A percentile compares a stretch with the other conserved stretches of the same genome.
These are phyloP conservation scores for Saccostrea echinata DNA, from an alignment of 1,140 invertebrate species.

Conservation along the genomic window DNA sequence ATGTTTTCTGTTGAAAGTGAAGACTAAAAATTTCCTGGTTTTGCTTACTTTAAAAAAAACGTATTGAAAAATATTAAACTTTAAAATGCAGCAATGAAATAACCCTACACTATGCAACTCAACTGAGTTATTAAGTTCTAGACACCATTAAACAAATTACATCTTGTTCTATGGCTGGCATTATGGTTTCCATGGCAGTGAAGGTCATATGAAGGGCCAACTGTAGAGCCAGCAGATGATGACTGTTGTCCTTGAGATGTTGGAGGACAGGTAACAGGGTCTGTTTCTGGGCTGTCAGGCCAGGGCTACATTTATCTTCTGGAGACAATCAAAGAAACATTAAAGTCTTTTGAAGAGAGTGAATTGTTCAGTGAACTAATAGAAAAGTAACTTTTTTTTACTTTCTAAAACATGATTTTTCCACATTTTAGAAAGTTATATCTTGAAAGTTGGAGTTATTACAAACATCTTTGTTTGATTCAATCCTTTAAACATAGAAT, in stretches of 20 bases:
- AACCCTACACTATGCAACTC: too few relatives aligned
- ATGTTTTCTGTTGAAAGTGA: neutral
- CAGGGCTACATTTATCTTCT: neutral
- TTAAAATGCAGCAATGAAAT: neutral
- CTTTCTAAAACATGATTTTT: too few relatives aligned
- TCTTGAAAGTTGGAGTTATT: too few relatives aligned
- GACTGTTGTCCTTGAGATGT: constrained; percentile 68
- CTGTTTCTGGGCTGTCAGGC: neutral
- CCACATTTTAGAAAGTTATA: too few relatives aligned
- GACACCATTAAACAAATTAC: neutral
- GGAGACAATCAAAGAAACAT: too few relatives aligned
- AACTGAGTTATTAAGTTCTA: too few relatives aligned
- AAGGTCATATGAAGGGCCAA: constrained; percentile 60
- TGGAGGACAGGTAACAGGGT: constrained; percentile 57
- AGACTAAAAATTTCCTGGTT: neutral
- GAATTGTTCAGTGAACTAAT: too few relatives aligned
- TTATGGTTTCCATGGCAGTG: constrained; percentile 44
- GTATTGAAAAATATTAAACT: neutral
- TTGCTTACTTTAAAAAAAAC: neutral
- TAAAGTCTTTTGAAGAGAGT: too few relatives aligned
- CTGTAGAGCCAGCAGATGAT: constrained; percentile 62
- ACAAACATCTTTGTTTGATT: too few relatives aligned
- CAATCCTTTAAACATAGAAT: too few relatives aligned
- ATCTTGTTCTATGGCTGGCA: neutral
- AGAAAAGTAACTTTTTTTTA: too few relatives aligned